Percentiles rank a stretch among this genome's conserved stretches.
Conservation (phyloP, 1,140 invertebrate genomes). For the Matsumurasca onukii region DNA sequence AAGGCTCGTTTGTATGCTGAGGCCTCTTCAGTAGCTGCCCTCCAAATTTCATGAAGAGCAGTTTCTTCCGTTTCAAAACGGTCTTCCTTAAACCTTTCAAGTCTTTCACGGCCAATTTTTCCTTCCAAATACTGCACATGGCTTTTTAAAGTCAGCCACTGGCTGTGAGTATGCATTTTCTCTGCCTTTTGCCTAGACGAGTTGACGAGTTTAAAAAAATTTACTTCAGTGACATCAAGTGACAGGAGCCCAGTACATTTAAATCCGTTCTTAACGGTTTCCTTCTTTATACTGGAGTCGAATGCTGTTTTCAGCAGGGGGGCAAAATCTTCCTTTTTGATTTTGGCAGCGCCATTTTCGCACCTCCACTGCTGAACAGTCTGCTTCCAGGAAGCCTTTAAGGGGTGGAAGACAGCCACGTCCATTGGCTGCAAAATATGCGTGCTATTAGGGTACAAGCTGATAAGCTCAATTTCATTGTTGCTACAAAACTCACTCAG, state of each 20-base stretch:
- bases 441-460: conserved; percentile 49
- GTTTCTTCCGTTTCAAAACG: neutral
- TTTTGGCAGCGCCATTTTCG: conserved; percentile 36
- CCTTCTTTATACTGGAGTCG: neutral
- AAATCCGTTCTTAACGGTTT: conserved; percentile 8
- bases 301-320: conserved; percentile 27
- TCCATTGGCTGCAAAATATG: conserved; percentile 50
- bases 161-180: neutral
- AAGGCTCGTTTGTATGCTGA: neutral
- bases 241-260: neutral
- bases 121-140: neutral
- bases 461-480: conserved; percentile 48
- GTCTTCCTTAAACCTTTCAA: neutral
- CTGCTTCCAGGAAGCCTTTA: conserved; percentile 47
- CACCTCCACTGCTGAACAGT: conserved; percentile 37
- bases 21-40: neutral
- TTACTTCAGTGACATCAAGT: neutral
- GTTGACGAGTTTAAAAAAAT: neutral
- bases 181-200: neutral
- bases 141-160: neutral
- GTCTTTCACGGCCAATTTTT: neutral
- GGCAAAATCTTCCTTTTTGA: conserved; percentile 38
- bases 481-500: conserved; percentile 47
- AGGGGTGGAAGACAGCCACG: conserved; percentile 46
- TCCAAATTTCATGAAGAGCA: neutral